Conservation (phyloP, 2,888 invertebrate species). For the Barypeithes pellucidus region DNA sequence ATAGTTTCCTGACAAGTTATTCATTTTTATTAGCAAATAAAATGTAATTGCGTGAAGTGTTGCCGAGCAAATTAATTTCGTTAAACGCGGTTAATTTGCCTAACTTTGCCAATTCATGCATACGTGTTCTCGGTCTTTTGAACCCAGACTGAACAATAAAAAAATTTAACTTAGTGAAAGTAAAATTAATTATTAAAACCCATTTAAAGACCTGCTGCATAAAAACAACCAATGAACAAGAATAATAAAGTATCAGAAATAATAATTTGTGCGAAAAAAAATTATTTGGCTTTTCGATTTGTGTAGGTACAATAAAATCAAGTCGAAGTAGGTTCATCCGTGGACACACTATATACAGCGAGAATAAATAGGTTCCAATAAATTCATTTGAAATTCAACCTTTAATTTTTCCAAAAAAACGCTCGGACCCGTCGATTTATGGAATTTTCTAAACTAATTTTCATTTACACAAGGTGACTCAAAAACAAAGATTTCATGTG, state of each 20-base stretch:
- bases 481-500: too few relatives aligned
- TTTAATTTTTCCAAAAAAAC: too few relatives aligned
- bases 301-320: too few relatives aligned
- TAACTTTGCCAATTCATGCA: constrained; percentile 9
- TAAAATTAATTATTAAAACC: neutral
- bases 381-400: too few relatives aligned
- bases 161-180: constrained; percentile 5
- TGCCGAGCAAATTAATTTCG: constrained; percentile 10
- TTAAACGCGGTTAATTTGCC: constrained; percentile 14
- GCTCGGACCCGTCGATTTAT: too few relatives aligned
- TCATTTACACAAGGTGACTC: too few relatives aligned
- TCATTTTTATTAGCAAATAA: constrained; percentile 4
- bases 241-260: neutral
- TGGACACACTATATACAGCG: neutral
- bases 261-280: too few relatives aligned
- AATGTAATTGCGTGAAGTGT: neutral
- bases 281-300: too few relatives aligned
- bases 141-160: neutral
- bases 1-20: neutral
- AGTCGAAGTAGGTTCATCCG: too few relatives aligned
- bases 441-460: too few relatives aligned
- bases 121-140: constrained; percentile 4
- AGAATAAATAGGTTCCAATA: neutral
- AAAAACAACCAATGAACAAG: too few relatives aligned
- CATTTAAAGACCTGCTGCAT: neutral